Evolutionary conservation across 2,888 invertebrate genomes (phyloP), one percentile per base, ranked within the genome.

Genomic region (Mellilla xanthometata): DNA sequence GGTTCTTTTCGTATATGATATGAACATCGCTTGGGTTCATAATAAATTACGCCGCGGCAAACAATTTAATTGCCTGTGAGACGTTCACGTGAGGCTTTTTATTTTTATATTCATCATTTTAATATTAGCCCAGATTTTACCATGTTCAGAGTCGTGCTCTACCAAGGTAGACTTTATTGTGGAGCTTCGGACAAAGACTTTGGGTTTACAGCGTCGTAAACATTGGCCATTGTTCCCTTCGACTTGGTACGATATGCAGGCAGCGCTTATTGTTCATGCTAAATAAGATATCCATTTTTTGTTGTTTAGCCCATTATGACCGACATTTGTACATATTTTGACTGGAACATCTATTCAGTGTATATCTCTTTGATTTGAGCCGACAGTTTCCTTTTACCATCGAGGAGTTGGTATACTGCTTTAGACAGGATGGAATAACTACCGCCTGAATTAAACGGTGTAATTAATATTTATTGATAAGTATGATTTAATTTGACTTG

Each of bases 221-320:
- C 76, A 67, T 39, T 69, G 59, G 67, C 76, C 68, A 85, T 88
- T 87, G 85, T 86, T 65, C 67, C 62, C 58, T 51, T 58, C 66
- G 76, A 68, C 74, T 72, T 74, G 66, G 71, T 71, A 78, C 80
- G 72, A 79, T 85, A 80, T 72, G 71, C 78, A 69, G 72, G 52
- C 71, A 38, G 67, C 70, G 72, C 77, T 78, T 69, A 84, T 87
- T 87, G 86, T 89, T 80, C 73, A 76, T 72, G 68, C 76, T 84
- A 86, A 89, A 85, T 89, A 80, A 89, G 88, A 86, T 78, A 81
- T 89, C 83, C 81, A 83, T 79, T 86, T 88, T 83, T 79, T 80
- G 76, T 70, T 81, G 76, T 84, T 78, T 72, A 70, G 78, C 66
- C 85, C 75, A 84, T 83, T 82, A 85, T 67, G 74, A 62, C 68